Conservation (phyloP, 2,797 vertebrate species). For the Oreochromis grahami region DNA sequence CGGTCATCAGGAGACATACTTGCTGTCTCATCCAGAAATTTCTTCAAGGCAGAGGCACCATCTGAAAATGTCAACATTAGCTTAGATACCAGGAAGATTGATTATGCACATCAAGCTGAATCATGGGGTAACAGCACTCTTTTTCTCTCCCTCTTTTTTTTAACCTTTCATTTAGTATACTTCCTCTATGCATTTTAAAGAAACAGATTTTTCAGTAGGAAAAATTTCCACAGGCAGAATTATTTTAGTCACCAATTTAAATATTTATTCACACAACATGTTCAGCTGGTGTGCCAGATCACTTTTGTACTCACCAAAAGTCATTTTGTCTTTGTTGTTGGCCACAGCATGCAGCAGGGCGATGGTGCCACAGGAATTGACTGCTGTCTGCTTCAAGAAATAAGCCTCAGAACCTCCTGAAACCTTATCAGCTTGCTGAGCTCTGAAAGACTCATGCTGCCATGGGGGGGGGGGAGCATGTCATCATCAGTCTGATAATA, state of each 20-base stretch:
- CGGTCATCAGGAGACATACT: slow-evolving; percentile 86
- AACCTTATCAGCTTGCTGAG: slow-evolving; percentile 84
- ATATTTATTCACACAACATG: background rate
- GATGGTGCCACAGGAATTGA: slow-evolving; percentile 94
- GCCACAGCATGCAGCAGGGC: slow-evolving; percentile 90
- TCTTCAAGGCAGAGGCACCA: slow-evolving; percentile 83
- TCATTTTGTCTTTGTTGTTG: slow-evolving; percentile 87
- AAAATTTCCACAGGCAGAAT: background rate
- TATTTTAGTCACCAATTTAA: background rate
- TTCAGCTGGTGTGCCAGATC: background rate
- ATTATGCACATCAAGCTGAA: background rate
- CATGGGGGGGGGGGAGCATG: background rate
- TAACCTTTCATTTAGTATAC: background rate
- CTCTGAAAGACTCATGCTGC: slow-evolving; percentile 91
- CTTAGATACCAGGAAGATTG: background rate
- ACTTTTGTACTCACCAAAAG: slow-evolving; percentile 81
- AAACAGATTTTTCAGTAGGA: background rate
- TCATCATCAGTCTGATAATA: background rate
- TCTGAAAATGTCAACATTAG: slow-evolving; percentile 39
- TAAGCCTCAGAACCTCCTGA: slow-evolving; percentile 81
- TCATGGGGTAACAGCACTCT: background rate
- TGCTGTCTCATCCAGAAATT: slow-evolving; percentile 88
- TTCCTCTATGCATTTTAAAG: background rate
- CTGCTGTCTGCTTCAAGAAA: slow-evolving; percentile 91
- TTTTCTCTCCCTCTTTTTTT: background rate